Evolutionary conservation across 2,888 invertebrate genomes (phyloP), one percentile per base, ranked within the genome.

Genomic region (Standfussiana lucernea): DNA sequence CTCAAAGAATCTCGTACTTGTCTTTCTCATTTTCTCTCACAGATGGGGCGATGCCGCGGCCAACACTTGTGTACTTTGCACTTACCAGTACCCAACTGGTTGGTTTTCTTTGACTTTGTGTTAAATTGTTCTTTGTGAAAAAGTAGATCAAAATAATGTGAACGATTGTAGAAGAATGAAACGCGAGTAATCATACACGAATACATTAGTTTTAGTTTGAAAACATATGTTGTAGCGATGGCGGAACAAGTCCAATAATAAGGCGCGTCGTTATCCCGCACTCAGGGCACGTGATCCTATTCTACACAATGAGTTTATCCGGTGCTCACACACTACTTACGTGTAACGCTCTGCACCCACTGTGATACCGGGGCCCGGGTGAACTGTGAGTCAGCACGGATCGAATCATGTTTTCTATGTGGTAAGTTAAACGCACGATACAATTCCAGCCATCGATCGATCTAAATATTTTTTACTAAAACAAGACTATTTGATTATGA

Each of bases 281-380:
- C 86, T 85, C 82, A 72, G 79, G 76, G 89, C 75, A 85, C 90
- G 89, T 89, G 90, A 90, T 78, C 89, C 87, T 79, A 90, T 92
- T 45, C 74, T 82, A 77, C 75, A 87, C 86, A 83, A 84, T 86
- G 86, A 84, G 83, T 81, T 85, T 83, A 86, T 86, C 87, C 74
- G 80, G 77, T 75, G 69, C 80, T 80, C 84, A 75, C 80, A 85
- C 68, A 81, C 71, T 86, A 79, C 76, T 82, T 79, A 86, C 70
- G 96, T 95, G 45, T 97, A 97, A 85, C 98, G 98, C 90, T 98
- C 98, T 91, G 97, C 97, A 75, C 59, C 50, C 10, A 72, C 64
- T 68, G 35, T 59, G n/a, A 35, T 62, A 21, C 61, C 18, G 21
- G 47, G 37, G 74, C 37, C 69, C 21, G 64, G 42, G 56, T 65